Evolutionary conservation across 2,888 invertebrate genomes (phyloP), one percentile per base, ranked within the genome.

Genomic region (Rhagonycha lutea): DNA sequence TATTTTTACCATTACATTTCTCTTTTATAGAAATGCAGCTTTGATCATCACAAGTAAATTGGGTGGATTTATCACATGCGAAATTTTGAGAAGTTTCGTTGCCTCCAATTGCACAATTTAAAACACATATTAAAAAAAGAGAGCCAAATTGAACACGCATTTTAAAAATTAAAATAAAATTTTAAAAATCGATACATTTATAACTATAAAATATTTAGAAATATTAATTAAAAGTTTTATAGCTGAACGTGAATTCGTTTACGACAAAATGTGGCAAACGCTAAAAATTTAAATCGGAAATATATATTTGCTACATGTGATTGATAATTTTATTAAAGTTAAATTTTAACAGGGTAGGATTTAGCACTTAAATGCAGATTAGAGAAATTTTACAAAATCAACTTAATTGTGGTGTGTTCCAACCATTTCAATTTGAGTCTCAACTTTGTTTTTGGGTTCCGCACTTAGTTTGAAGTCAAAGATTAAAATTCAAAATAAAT

Each of bases 21-120:
- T 90, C 91, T 79, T 87, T 86, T 1, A 87, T 86, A 9, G 89
- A 88, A 65, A 92, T 84, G 80, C 92, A 92, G 65, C 88, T 88
- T 9, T 89, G 88, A 81, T 91, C 90, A 11, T 85, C 85, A 80
- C 95, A 95, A 18, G 87, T 86, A 84, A 93, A 95, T 0, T 91
- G 92, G n/a, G 47, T n/a, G 2, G 5, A 5, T 47, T 47, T n/a
- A 18, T 88, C 88, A 84, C 94, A 94, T 0, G 86, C 87, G 0
- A 87, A 84, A 29, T 11, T n/a, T 8, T 73, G 10, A 23, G 61
- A n/a, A 1, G 87, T 83, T 14, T 83, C 82, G 2, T 86, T 83
- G 79, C 90, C 90, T 1, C 88, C 87, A 11, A 86, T 75, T 4
- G 82, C 47, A 47, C n/a, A 12, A 47, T 47, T 47, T n/a, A 47